phyloP scores from a whole-genome alignment of 2,113 vertebrate genomes.

The Crotophaga sulcirostris region DNA sequence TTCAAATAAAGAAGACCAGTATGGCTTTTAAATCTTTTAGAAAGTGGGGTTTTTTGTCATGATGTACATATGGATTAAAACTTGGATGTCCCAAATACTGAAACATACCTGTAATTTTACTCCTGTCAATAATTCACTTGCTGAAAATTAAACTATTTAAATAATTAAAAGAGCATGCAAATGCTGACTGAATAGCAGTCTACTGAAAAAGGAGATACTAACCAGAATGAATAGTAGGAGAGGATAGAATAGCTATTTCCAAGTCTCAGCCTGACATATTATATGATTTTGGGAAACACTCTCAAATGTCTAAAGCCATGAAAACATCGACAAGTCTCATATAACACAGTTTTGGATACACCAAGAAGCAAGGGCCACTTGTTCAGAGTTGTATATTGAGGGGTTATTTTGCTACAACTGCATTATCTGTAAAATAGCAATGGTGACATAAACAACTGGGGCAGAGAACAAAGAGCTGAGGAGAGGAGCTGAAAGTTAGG shows the following conservation, averaged over 20 bases:
- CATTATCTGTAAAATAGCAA: background rate
- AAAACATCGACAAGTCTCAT: background rate
- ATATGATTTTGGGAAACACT: background rate
- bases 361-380: background rate
- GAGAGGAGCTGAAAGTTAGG: background rate
- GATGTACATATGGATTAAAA: background rate
- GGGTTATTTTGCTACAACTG: background rate
- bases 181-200: background rate
- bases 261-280: background rate
- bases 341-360: background rate
- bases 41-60: background rate
- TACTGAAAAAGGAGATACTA: background rate
- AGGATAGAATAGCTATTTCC: background rate
- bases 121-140: background rate
- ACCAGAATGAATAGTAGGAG: background rate
- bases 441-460: background rate
- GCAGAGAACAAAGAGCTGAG: background rate
- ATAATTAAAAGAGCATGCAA: background rate
- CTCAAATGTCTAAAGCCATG: background rate
- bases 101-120: background rate
- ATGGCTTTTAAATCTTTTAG: background rate
- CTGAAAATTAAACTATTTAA: background rate
- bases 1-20: background rate
- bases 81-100: background rate
- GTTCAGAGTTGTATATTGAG: background rate